Evolutionary conservation across 2,113 vertebrate species (phyloP), one percentile per base, ranked within the genome.

Genomic region (Regulus satrapa): DNA sequence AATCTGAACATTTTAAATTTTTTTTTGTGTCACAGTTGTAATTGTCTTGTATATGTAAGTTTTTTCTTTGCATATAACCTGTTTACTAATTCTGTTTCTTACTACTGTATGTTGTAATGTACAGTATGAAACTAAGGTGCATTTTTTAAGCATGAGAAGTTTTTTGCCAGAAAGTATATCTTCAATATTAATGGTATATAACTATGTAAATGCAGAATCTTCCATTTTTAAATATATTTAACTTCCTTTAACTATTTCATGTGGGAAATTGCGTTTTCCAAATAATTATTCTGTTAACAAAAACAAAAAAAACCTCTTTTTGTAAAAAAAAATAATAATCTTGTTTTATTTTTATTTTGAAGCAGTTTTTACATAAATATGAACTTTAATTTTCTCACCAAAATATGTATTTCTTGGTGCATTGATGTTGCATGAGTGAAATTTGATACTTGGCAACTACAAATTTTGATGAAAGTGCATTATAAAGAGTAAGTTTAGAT

Each of bases 61-160:
- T 96, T 92, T 98, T 98, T 98, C 92, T 98, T 98, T 98, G 97
- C 98, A 98, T 97, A 98, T 97, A 69, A 97, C 97, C 97, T 94
- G 97, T 98, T 98, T 98, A 98, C 94, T 97, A 97, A 89, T 98
- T 97, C 56, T 86, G 82, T 97, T 97, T 97, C 92, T 97, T 98
- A 98, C 94, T 97, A 94, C 87, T 90, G 6, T 95, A 94, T 98
- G 97, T 98, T 98, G 98, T 99, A 98, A 97, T 98, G 98, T 98
- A 98, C 97, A 97, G 97, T 98, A 98, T 98, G 98, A 98, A 97
- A 88, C 71, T 95, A 95, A 96, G 98, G 91, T 98, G 97, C 97
- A 31, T 97, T 98, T 98, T 98, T 97, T 98, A 99, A 98, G 99
- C 99, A 99, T 99, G 99, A 96, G 40, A 96, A 97, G 96, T 94